These are phyloP conservation scores for Hydropsyche tenuis DNA, from an alignment of 1,140 invertebrate species.

Conservation along the genomic window DNA sequence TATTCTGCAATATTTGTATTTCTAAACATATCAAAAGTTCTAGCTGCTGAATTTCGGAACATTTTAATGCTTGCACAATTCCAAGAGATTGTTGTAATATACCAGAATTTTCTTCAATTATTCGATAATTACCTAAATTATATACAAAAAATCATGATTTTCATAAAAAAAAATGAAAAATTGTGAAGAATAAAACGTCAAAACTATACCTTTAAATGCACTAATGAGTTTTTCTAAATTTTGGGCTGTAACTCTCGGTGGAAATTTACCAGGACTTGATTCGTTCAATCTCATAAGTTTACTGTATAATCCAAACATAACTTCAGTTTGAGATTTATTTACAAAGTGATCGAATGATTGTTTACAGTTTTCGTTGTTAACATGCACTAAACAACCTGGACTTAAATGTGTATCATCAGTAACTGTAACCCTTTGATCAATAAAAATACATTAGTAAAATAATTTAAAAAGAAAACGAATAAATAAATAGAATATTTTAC, in stretches of 20 bases:
- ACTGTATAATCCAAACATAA: constrained; percentile 65
- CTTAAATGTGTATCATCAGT: constrained; percentile 58
- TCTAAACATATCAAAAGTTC: constrained; percentile 66
- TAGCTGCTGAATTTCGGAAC: constrained; percentile 61
- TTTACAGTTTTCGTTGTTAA: constrained; percentile 55
- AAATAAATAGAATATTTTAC: constrained; percentile 55
- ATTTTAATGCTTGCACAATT: constrained; percentile 66
- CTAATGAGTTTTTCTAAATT: constrained; percentile 63
- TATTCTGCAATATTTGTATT: constrained; percentile 65
- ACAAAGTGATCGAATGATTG: constrained; percentile 65
- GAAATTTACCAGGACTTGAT: constrained; percentile 54
- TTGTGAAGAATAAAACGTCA: background rate
- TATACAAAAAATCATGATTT: constrained; percentile 20
- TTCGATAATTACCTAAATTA: constrained; percentile 56
- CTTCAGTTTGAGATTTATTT: constrained; percentile 67
- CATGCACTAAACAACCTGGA: constrained; percentile 60
- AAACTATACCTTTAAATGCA: constrained; percentile 63
- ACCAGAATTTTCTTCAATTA: constrained; percentile 56
- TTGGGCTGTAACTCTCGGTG: constrained; percentile 63
- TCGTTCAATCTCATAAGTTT: constrained; percentile 63
- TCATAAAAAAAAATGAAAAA: constrained; percentile 31
- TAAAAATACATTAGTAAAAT: background rate
- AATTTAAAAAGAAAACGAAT: no score
- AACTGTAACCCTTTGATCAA: constrained; percentile 32
- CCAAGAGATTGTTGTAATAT: constrained; percentile 65